Evolutionary conservation across 1,140 invertebrate species (phyloP).

Genomic region (Formica selysi): DNA sequence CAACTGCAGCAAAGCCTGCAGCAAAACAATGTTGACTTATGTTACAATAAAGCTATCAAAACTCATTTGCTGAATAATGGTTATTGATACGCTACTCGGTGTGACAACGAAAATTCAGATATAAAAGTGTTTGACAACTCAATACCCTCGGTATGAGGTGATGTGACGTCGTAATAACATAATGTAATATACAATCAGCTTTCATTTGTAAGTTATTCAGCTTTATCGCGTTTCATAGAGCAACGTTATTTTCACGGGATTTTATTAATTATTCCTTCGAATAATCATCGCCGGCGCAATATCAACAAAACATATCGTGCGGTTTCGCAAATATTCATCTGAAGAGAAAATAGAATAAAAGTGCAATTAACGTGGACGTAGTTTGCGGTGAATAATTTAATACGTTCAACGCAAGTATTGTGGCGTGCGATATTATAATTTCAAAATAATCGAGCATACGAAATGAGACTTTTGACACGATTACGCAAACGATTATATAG

Average conservation of each 20-base stretch:
- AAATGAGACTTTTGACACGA: slow-evolving; percentile 29
- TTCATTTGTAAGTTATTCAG: slow-evolving; percentile 32
- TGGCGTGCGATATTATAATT: slow-evolving; percentile 14
- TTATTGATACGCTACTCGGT: slow-evolving; percentile 34
- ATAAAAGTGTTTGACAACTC: slow-evolving; percentile 3
- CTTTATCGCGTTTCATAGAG: background rate
- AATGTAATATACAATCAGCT: background rate
- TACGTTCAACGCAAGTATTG: background rate
- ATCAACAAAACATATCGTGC: slow-evolving; percentile 22
- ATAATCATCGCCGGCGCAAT: slow-evolving; percentile 3
- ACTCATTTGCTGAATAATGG: slow-evolving; percentile 20
- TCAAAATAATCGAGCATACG: slow-evolving; percentile 32
- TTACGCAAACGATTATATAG: background rate
- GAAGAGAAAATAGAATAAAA: slow-evolving; percentile 29
- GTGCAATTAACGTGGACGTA: slow-evolving; percentile 31
- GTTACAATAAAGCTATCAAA: background rate
- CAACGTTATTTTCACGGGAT: background rate
- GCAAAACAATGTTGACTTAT: background rate
- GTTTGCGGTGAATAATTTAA: slow-evolving; percentile 28
- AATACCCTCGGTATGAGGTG: background rate
- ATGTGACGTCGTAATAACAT: background rate
- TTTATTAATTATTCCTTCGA: slow-evolving; percentile 37
- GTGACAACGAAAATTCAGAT: slow-evolving; percentile 38
- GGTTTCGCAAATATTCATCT: background rate
- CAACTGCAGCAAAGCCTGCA: background rate